Evolutionary conservation across 2,113 vertebrate species (phyloP).

Genomic region (Tringa solitaria): DNA sequence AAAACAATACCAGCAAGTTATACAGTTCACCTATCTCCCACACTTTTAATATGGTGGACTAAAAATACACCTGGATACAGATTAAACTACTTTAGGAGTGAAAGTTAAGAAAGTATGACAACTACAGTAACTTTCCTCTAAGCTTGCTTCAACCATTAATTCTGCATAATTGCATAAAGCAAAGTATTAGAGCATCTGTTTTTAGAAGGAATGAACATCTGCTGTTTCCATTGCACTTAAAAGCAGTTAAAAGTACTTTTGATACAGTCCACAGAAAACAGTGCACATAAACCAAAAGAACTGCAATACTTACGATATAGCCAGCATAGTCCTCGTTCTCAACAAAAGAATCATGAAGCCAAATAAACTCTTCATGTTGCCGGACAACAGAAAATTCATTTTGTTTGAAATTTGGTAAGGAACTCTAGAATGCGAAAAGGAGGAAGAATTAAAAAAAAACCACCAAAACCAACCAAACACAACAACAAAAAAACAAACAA

Average conservation of each 20-base stretch:
- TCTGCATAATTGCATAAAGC: not conserved
- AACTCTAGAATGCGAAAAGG: conserved; percentile 81
- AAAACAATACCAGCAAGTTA: conserved; percentile 5
- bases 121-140: not conserved
- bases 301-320: conserved; percentile 90
- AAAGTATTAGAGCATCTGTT: not conserved
- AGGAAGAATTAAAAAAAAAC: not conserved
- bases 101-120: not conserved
- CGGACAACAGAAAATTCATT: conserved; percentile 97
- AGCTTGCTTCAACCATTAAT: not conserved
- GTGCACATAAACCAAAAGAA: not conserved
- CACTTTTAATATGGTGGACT: not conserved
- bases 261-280: not conserved
- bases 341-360: conserved; percentile 98
- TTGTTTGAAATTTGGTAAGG: conserved; percentile 97
- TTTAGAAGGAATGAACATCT: not conserved
- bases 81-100: not conserved
- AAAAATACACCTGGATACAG: not conserved
- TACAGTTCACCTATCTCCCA: not conserved
- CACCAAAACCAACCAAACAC: not conserved
- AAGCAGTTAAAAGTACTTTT: not conserved
- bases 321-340: conserved; percentile 98
- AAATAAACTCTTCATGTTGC: conserved; percentile 98
- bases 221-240: not conserved
- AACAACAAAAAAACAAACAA: not conserved